phyloP scores from a whole-genome alignment of 2,888 invertebrate genomes.

The Disparrhopalites patrizii region DNA sequence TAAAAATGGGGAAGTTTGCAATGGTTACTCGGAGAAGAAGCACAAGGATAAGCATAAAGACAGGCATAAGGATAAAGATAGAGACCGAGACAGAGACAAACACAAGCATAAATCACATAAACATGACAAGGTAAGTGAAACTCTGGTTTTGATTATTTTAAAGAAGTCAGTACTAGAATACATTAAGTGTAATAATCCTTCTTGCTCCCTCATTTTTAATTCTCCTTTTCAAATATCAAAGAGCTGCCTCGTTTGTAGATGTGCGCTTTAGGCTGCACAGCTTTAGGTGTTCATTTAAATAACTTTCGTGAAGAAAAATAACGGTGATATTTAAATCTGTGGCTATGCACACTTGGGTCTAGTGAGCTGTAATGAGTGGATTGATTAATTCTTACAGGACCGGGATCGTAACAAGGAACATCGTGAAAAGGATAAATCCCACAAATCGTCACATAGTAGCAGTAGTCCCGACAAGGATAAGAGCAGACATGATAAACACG shows the following conservation, averaged over 20 bases:
- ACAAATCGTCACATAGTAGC: conserved; percentile 45
- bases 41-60: conserved; percentile 54
- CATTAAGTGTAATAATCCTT: no score
- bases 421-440: conserved; percentile 23
- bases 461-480: conserved; percentile 50
- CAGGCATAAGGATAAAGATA: conserved; percentile 53
- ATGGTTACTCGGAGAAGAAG: conserved; percentile 64
- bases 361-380: no score
- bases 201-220: no score
- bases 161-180: no score
- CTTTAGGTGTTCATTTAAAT: background rate
- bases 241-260: background rate
- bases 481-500: no score
- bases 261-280: background rate
- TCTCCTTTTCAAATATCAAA: no score
- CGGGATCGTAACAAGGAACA: conserved; percentile 45
- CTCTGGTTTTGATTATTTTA: no score
- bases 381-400: conserved; percentile 46
- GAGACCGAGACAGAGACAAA: conserved; percentile 50
- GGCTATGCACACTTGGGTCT: no score
- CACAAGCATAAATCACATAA: conserved; percentile 52
- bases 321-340: no score
- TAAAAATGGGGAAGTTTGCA: conserved; percentile 50
- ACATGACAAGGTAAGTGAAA: conserved; percentile 31
- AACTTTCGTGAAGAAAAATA: no score